These are phyloP conservation scores for Cyanoderma ruficeps DNA, from an alignment of 2,113 vertebrate genomes.

Conservation along the genomic window DNA sequence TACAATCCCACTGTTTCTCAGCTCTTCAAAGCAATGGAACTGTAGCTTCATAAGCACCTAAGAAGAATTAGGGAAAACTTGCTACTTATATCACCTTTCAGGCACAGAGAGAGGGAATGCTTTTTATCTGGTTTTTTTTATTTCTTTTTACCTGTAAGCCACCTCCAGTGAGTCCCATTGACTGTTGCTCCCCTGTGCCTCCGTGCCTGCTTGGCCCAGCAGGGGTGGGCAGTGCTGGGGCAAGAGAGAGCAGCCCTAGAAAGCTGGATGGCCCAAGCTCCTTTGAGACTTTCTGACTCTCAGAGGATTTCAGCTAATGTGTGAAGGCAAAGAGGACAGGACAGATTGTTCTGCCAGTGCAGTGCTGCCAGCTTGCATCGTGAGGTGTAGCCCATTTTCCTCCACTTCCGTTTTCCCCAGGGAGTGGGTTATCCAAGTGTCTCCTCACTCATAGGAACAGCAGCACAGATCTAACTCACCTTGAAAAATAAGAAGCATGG, in stretches of 20 bases:
- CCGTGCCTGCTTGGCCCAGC: not conserved
- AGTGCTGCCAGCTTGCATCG: not conserved
- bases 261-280: not conserved
- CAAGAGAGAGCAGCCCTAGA: not conserved
- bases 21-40: not conserved
- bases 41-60: rapidly evolving
- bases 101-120: not conserved
- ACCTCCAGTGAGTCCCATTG: not conserved
- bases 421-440: not conserved
- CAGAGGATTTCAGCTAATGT: not conserved
- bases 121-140: not conserved
- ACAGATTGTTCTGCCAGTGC: not conserved
- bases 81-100: not conserved
- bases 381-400: not conserved
- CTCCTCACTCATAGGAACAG: not conserved
- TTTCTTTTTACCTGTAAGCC: not conserved
- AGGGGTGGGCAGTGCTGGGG: not conserved
- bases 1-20: not conserved
- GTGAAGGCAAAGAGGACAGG: not conserved
- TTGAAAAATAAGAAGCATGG: not conserved
- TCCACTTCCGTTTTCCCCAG: not conserved
- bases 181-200: not conserved
- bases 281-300: not conserved
- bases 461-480: not conserved
- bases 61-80: not conserved